Base-by-base conservation (phyloP, 2,888 invertebrate species). In the Idaea aversata region DNA sequence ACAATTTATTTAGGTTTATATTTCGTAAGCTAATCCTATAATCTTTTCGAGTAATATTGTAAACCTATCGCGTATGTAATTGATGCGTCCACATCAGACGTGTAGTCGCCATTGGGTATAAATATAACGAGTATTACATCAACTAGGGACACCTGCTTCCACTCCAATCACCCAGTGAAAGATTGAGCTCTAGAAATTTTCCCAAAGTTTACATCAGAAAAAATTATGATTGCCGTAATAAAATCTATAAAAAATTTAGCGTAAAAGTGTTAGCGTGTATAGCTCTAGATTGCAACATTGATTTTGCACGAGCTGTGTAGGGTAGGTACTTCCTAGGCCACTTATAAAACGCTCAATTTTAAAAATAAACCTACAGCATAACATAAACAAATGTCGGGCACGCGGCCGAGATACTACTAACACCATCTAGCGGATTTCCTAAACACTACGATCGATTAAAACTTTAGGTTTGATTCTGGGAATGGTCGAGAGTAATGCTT, bases 341-440 rank as follows among this genome's bases (percentile, higher is more conserved):
- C 90, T 91, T 91, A 88, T 88, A 89, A 89, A 89, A 85, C 81
- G 87, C 84, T 88, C 84, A 68, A 81, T 73, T 87, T 86, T 88
- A 90, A 89, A 92, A 92, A 91, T 91, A 91, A 88, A 88, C 85
- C 74, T 68, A 79, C 79, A 81, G 80, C 77, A 81, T 81, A 81
- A 84, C 81, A 81, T 86, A 87, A 86, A 84, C 86, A 87, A 84
- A 82, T 75, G 69, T 76, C 69, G 63, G 67, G 67, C 63, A 69
- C 65, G 71, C 64, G 68, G 70, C 65, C 67, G 65, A 57, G 62
- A 65, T 60, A 78, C 78, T 62, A 61, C 75, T 82, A 76, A 61
- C 83, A 86, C 85, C 89, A 88, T 86, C 91, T 91, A 76, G 70
- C 63, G 71, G 10, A 0, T 5, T 69, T 75, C 83, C 83, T 83